These are phyloP conservation scores for Sphenopsis melanotis DNA, from an alignment of 2,797 vertebrate genomes.

Conservation along the genomic window DNA sequence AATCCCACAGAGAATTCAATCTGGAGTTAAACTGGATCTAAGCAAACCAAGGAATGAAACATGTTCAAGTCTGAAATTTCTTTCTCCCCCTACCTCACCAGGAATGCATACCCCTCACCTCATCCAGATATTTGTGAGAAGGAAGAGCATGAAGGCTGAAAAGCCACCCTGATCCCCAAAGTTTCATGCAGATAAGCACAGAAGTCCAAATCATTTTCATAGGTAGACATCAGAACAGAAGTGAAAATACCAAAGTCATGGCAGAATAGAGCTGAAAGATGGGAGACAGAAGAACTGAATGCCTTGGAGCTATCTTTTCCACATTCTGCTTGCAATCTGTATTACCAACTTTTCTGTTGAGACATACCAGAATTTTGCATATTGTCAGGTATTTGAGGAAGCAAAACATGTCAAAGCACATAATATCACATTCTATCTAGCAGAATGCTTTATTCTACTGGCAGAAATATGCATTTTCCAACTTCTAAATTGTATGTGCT, in stretches of 20 bases:
- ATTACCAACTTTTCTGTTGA: conserved; percentile 7
- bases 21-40: not conserved
- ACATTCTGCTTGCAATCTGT: not conserved
- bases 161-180: not conserved
- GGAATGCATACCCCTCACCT: not conserved
- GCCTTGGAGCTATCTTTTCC: not conserved
- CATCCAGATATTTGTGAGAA: not conserved
- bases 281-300: not conserved
- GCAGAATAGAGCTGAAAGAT: not conserved
- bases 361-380: conserved; percentile 8
- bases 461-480: not conserved
- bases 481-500: not conserved
- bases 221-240: not conserved
- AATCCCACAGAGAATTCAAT: not conserved
- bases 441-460: not conserved
- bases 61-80: not conserved
- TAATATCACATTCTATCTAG: conserved; percentile 2
- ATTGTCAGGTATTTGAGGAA: conserved; percentile 21
- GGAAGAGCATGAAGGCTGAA: not conserved
- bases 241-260: not conserved
- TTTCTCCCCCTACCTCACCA: not conserved
- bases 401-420: conserved; percentile 22
- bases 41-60: not conserved
- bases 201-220: not conserved
- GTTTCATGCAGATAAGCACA: not conserved